Evolutionary conservation across 2,113 vertebrate genomes (phyloP).

Genomic region (Parotia lawesii): DNA sequence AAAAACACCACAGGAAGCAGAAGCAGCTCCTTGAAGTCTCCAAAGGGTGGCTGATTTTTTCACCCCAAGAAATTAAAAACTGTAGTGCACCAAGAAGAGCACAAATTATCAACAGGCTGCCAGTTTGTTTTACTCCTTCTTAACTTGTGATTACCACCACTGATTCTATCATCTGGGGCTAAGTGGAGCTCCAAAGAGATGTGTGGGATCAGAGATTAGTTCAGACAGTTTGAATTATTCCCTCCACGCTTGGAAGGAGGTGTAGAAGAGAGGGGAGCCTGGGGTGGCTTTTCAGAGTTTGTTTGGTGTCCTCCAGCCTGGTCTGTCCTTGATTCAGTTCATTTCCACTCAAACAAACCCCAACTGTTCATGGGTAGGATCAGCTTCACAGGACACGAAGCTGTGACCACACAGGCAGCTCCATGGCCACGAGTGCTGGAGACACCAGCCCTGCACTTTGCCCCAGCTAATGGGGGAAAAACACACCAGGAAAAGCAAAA

Average conservation of each 20-base stretch:
- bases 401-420: not conserved
- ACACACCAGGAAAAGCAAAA: not conserved
- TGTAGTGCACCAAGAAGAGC: not conserved
- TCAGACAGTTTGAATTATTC: not conserved
- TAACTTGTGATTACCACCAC: not conserved
- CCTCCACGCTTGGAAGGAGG: not conserved
- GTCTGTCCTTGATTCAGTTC: not conserved
- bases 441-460: not conserved
- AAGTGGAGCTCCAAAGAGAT: not conserved
- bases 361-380: not conserved
- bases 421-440: accelerated
- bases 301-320: not conserved
- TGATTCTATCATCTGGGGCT: not conserved
- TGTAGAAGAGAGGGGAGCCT: not conserved
- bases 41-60: not conserved
- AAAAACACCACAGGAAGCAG: not conserved
- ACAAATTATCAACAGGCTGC: not conserved
- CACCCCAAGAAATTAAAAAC: not conserved
- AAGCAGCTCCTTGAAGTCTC: not conserved
- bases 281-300: not conserved
- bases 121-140: not conserved
- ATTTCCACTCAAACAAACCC: not conserved
- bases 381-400: not conserved
- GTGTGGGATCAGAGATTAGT: not conserved
- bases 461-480: not conserved